Percentiles rank a stretch among this genome's conserved stretches.
Evolutionary conservation across 2,113 vertebrate genomes (phyloP).

Genomic region (Aptenodytes patagonicus): DNA sequence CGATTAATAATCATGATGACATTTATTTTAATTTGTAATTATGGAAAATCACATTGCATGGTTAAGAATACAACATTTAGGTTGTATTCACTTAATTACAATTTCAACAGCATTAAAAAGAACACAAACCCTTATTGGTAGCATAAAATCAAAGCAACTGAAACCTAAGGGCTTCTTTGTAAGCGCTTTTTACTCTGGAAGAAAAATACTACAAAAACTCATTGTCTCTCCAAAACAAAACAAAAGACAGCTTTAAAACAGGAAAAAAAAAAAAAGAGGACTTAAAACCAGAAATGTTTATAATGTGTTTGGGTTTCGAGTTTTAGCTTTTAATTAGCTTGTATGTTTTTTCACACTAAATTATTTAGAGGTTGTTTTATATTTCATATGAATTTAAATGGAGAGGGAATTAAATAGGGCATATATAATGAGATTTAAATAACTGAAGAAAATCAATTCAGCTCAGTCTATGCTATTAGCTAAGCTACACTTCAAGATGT

Average conservation of each 20-base stretch:
- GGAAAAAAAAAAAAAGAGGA: background rate
- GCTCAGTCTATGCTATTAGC: background rate
- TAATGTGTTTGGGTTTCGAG: background rate
- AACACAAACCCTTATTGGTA: background rate
- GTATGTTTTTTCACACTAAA: slow-evolving; percentile 17
- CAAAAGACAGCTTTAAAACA: background rate
- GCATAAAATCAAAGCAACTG: background rate
- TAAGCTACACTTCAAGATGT: background rate
- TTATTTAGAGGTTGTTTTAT: slow-evolving; percentile 32
- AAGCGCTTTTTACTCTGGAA: background rate
- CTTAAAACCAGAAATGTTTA: background rate
- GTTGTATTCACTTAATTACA: background rate
- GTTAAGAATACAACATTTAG: background rate
- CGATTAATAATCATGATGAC: background rate
- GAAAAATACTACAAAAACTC: background rate
- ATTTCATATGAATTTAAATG: slow-evolving; percentile 20
- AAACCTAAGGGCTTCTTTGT: background rate
- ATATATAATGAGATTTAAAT: slow-evolving; percentile 40
- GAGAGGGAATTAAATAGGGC: slow-evolving; percentile 19
- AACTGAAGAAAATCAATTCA: slow-evolving; percentile 10
- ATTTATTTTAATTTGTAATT: background rate
- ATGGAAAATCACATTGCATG: background rate
- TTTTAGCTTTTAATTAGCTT: slow-evolving; percentile 47
- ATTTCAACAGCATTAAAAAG: background rate
- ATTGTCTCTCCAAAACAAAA: background rate